Base-by-base conservation (phyloP, 2,888 invertebrate species). In the Andrena bucephala region DNA sequence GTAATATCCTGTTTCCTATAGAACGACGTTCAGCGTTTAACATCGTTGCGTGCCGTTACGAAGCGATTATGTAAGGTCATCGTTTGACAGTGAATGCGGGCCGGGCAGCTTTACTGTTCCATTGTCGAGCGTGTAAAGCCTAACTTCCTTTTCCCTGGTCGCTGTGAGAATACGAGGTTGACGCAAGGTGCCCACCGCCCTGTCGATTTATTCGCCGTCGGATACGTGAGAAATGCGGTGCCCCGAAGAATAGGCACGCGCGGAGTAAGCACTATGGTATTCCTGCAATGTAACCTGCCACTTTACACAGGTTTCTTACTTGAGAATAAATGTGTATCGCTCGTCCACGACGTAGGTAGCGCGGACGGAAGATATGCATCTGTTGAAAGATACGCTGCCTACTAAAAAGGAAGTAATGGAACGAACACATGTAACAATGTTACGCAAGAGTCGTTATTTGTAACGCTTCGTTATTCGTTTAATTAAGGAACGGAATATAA, bases 1-100 rank as follows among this genome's bases (percentile, higher is more conserved):
- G 27, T 57, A 54, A 73, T 68, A 74, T 83, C 83, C 78, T 69
- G 70, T 71, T 84, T 74, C 54, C 74, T 68, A 72, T 65, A 54
- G 60, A 48, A 52, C 10, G 24, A 0, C 77, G 70, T 74, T 72
- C 68, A 62, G 59, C 62, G 48, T 79, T 68, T 74, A 70, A 50
- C 81, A 68, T 79, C 57, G 62, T 73, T 73, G 74, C 82, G 31
- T 42, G 60, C 24, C 52, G 76, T 86, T 86, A 84, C 80, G 75
- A 80, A 87, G 87, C 75, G 69, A 87, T 86, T 86, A 87, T 77
- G 82, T 87, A 87, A 86, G 86, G 85, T 83, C 84, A 77, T 36
- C 33, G 73, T 76, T 82, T 86, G 87, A 70, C 77, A 82, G 80
- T 86, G 85, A 83, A 79, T 57, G 87, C 84, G 69, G 42, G 16